Evolutionary conservation across 1,140 invertebrate genomes (phyloP), one percentile per base, ranked within the genome.

Genomic region (Tyrophagus putrescentiae): DNA sequence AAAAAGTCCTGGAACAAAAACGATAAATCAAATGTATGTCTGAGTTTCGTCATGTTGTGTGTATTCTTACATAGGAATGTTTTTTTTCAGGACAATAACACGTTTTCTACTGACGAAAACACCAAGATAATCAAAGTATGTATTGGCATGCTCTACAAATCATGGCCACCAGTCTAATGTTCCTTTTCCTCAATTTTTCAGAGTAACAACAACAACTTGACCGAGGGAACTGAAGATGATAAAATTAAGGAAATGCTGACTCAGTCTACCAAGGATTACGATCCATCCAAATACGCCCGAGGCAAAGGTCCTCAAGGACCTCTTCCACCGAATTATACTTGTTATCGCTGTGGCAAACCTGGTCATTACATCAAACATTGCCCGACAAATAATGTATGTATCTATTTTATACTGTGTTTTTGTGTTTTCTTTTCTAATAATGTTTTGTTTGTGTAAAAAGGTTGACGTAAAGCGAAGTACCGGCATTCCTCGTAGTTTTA

Each of bases 181-280:
- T 5, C 5, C 7, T 31, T 6, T 54, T 7, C n/a, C 13, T 7
- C 57, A 32, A 29, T 11, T 62, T 52, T n/a, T 42, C 18, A 7
- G 29, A n/a, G 34, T 39, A 27, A 42, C 36, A 76, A 74, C 80
- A 61, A 81, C 87, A 45, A 91, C 96, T 78, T 76, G 96, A 62
- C 94, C 73, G 85, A 90, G 77, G 85, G 84, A 45, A 85, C 85
- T 29, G 94, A 98, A 76, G 88, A 94, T 68, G 92, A 98, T 69
- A 96, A 96, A 75, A 93, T 98, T 67, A 83, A 84, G 70, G 89
- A 88, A 63, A 94, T 97, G 85, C 95, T 97, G 80, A 81, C 83
- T 58, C 92, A 96, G 69, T 94, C 91, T 36, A 93, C 89, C 48
- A 83, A 84, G 70, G 92, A 94, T 70, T 98, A 96, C 78, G 89